Percentiles rank a stretch among this genome's conserved stretches.
phyloP scores from a whole-genome alignment of 2,797 vertebrate species.

The Pseudochirops corinnae region DNA sequence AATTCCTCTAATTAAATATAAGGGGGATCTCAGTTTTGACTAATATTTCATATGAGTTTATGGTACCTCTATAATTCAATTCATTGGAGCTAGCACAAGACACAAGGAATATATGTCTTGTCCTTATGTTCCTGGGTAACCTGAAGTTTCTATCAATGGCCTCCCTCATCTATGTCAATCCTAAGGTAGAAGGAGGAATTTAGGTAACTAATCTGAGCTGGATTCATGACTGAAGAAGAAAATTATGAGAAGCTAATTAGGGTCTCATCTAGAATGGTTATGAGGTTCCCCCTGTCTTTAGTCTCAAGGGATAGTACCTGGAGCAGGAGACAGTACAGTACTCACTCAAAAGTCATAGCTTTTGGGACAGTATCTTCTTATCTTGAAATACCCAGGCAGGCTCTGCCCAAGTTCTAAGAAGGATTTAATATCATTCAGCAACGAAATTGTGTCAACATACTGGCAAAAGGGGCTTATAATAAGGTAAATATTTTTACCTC shows the following conservation, averaged over 20 bases:
- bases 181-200: background rate
- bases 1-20: background rate
- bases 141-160: background rate
- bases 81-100: background rate
- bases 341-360: background rate
- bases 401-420: background rate
- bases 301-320: background rate
- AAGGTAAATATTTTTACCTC: background rate
- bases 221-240: background rate
- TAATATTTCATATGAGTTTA: background rate
- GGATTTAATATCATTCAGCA: background rate
- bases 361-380: background rate
- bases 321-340: background rate
- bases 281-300: background rate
- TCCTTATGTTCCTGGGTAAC: background rate
- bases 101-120: background rate
- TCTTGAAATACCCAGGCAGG: slow-evolving; percentile 19
- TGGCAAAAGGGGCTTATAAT: background rate
- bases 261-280: background rate
- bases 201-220: background rate
- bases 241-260: background rate
- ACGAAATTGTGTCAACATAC: background rate
- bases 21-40: background rate
- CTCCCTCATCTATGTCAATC: background rate
- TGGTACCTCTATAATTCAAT: background rate